Evolutionary conservation across 92 coral and sea anemone species (phyloP), one percentile per base, ranked within the genome.

Genomic region (Heliopora coerulea): DNA sequence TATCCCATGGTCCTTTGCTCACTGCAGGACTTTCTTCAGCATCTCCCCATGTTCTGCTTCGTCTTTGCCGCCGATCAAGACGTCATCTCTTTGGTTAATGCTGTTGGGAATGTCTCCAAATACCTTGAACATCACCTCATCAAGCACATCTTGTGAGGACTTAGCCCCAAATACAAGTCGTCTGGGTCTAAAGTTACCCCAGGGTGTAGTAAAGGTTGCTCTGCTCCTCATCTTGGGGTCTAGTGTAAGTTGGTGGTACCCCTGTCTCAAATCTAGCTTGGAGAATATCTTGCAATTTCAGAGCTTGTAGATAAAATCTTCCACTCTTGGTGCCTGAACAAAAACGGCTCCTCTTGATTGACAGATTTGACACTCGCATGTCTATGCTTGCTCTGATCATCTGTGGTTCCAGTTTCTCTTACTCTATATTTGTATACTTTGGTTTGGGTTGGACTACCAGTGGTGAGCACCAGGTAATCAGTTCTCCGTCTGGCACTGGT

Each of bases 171-270:
- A 78, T 41, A 65, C 75, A 30, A 54, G 26, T 59, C 83, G 23
- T 26, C 56, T 56, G 40, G 54, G 56, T 79, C 72, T 63, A 26
- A 5, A 50, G 26, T 86, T 82, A 1, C 83, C 84, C 89, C 72
- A 81, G 8, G 85, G 74, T 26, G 80, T 75, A 46, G 84, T 76
- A 74, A 84, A 84, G 27, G 82, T 83, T 17, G 86, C 86, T 3
- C 75, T 52, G 20, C 33, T 31, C 62, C 91, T 81, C 20, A 86
- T 62, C 44, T 74, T 79, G 3, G 84, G 86, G 34, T 84, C 84
- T 0, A 72, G 65, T 20, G 79, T 31, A 19, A 59, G 63, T 33
- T 54, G 79, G 63, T 73, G 85, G 59, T 81, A 81, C 14, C 86
- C 82, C 60, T 77, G 82, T 28, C 74, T 77, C 11, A 83, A 74